Evolutionary conservation across 92 coral and sea anemone species (phyloP).

Genomic region (Porites rus): DNA sequence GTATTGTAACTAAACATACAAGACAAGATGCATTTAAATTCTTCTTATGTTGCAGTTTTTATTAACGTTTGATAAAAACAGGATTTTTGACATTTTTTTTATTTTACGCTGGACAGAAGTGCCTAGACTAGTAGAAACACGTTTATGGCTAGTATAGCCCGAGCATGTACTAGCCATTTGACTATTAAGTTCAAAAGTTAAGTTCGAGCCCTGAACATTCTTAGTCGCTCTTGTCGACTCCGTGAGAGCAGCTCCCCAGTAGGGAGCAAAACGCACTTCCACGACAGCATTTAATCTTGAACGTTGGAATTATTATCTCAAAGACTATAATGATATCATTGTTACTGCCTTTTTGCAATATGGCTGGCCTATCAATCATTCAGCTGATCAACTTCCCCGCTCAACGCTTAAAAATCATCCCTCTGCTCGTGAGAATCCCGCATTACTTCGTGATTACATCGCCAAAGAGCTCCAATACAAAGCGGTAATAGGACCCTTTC

Average conservation of each 20-base stretch:
- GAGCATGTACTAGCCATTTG: not conserved
- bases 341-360: too few species aligned
- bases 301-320: not conserved
- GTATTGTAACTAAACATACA: not conserved
- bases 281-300: conserved; percentile 3
- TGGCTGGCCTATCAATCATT: not conserved
- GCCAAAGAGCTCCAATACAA: not conserved
- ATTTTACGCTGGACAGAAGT: not conserved
- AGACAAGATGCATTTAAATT: not conserved
- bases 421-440: not conserved
- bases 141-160: not conserved
- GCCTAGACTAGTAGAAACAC: not conserved
- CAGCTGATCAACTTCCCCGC: not conserved
- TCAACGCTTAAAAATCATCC: conserved; percentile 1
- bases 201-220: not conserved
- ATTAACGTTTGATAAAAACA: not conserved
- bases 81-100: not conserved
- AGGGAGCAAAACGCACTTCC: not conserved
- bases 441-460: conserved; percentile 3
- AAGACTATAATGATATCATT: too few species aligned
- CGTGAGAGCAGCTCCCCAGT: not conserved
- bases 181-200: too few species aligned
- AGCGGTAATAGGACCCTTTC: conserved; percentile 2
- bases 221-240: conserved; percentile 28
- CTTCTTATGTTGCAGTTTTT: not conserved